These are phyloP conservation scores for Megalops cyprinoides DNA, from an alignment of 2,797 vertebrate species.

Conservation along the genomic window DNA sequence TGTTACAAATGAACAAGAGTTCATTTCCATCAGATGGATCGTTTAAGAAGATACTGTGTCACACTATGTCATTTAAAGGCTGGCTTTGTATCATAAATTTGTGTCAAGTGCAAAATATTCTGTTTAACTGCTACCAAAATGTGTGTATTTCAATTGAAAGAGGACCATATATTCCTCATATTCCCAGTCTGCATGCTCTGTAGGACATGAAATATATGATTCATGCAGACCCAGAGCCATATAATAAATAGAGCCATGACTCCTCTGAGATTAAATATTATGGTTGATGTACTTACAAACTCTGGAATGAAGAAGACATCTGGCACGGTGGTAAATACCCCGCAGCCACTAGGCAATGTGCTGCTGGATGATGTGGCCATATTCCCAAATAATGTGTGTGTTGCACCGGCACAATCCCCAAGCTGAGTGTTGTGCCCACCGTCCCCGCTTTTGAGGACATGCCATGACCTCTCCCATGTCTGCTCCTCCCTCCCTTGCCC, in stretches of 20 bases:
- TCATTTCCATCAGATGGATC: too few relatives aligned
- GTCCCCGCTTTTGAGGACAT: neutral
- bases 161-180: neutral
- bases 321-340: neutral
- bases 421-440: neutral
- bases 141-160: too few relatives aligned
- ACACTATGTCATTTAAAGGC: too few relatives aligned
- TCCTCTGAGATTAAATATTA: too few relatives aligned
- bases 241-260: too few relatives aligned
- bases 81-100: too few relatives aligned
- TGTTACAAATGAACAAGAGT: too few relatives aligned
- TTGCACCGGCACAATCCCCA: neutral
- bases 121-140: too few relatives aligned
- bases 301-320: conserved; percentile 17
- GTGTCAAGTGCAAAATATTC: too few relatives aligned
- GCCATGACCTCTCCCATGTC: neutral
- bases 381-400: neutral
- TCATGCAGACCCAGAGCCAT: too few relatives aligned
- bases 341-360: neutral
- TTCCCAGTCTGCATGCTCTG: neutral
- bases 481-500: neutral
- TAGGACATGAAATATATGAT: neutral
- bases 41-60: too few relatives aligned
- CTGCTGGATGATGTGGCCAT: neutral
- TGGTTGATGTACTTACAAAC: conserved; percentile 11